These are phyloP conservation scores for Alloscopus bannaensis DNA, from an alignment of 2,888 invertebrate species.

Conservation along the genomic window DNA sequence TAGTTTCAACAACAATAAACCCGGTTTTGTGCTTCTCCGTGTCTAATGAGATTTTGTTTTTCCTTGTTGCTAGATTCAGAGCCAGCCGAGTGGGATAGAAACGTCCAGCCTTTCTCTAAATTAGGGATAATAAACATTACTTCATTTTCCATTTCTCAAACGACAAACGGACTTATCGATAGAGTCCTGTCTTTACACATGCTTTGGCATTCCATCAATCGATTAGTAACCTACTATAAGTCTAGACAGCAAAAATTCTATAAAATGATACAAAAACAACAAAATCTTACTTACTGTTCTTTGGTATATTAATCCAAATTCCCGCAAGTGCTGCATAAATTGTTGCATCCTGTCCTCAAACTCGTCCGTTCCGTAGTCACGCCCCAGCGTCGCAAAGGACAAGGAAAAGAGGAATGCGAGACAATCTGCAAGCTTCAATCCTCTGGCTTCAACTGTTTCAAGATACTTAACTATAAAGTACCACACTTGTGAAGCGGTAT, in stretches of 20 bases:
- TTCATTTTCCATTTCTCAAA: too few species aligned
- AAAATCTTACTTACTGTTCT: conserved; percentile 82
- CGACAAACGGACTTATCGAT: too few species aligned
- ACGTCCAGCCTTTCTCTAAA: conserved; percentile 90
- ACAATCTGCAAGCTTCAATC: conserved; percentile 92
- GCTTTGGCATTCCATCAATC: too few species aligned
- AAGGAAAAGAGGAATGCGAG: conserved; percentile 97
- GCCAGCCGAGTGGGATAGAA: conserved; percentile 97
- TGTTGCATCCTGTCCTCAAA: conserved; percentile 91
- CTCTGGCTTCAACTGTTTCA: conserved; percentile 91
- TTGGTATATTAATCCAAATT: conserved; percentile 98
- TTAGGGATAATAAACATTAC: not conserved
- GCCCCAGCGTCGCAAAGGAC: conserved; percentile 94
- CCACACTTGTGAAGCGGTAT: conserved; percentile 96
- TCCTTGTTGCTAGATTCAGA: conserved; percentile 86
- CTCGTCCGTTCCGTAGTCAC: conserved; percentile 97
- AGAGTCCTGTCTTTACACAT: too few species aligned
- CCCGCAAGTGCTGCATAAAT: conserved; percentile 95
- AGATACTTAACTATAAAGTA: conserved; percentile 97
- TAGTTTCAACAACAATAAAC: conserved; percentile 96
- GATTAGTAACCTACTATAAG: too few species aligned
- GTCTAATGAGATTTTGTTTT: conserved; percentile 75
- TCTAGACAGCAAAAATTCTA: not conserved
- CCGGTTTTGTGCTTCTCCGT: conserved; percentile 77
- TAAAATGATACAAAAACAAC: not conserved